phyloP scores from a whole-genome alignment of 2,113 vertebrate species.

The Lepus europaeus region DNA sequence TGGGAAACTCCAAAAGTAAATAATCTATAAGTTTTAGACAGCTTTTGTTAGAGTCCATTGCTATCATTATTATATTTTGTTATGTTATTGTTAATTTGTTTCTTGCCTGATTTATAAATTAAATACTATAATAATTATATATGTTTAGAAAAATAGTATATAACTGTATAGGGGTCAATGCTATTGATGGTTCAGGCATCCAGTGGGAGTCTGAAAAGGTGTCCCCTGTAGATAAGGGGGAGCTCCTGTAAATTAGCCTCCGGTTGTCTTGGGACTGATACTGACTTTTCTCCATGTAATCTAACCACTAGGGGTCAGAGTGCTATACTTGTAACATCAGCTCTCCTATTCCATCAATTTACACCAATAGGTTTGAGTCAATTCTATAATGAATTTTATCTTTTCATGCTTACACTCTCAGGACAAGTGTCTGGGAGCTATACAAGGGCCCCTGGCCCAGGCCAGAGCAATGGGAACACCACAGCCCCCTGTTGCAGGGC shows the following conservation, averaged over 20 bases:
- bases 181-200: too few relatives aligned
- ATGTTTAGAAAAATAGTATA: too few relatives aligned
- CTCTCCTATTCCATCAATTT: not conserved
- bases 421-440: not conserved
- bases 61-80: too few relatives aligned
- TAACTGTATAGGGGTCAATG: too few relatives aligned
- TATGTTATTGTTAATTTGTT: too few relatives aligned
- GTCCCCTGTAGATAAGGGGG: too few relatives aligned
- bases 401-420: slow-evolving; percentile 17
- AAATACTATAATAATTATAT: too few relatives aligned
- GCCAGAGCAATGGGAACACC: not conserved
- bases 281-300: not conserved
- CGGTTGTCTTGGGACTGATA: not conserved
- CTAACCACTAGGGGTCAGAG: slow-evolving; percentile 79
- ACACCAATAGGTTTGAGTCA: not conserved
- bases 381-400: slow-evolving; percentile 17
- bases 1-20: too few relatives aligned
- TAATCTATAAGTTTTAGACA: too few relatives aligned
- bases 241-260: not conserved
- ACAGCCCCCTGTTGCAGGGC: not conserved
- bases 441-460: not conserved
- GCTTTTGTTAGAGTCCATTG: too few relatives aligned
- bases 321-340: not conserved
- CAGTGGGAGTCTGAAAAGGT: too few relatives aligned
- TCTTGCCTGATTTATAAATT: too few relatives aligned